Base-by-base conservation (phyloP, 2,797 vertebrate species). In the Galago senegalensis region DNA sequence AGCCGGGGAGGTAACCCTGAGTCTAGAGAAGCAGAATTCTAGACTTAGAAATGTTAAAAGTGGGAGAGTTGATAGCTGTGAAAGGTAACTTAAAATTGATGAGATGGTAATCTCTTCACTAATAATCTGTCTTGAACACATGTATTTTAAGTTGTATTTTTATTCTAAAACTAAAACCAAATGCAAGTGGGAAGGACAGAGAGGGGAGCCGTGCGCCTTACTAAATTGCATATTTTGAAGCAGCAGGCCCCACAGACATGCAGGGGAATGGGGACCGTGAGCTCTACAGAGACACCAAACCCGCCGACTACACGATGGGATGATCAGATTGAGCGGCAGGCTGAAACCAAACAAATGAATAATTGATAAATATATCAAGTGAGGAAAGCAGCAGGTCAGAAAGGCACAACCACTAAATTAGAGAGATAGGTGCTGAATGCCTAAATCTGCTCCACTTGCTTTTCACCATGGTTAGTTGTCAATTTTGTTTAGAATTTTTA, bases 341-440 rank as follows among this genome's bases (percentile, higher is more conserved):
- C 81, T 93, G 79, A 97, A 96, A 37, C 49, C 81, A 72, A 79
- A 65, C n/a, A 56, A 73, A 92, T 93, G 72, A 96, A 96, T 96
- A 93, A 97, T 53, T 97, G 91, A 97, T 94, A 65, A 63, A 29
- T 80, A 18, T 82, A 94, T 83, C 96, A 96, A 94, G 27, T 27
- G 60, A 94, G 16, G 70, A 82, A 95, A 93, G 46, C 75, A 79
- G 69, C n/a, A 27, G 89, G 60, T 94, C 95, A 96, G 69, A 89
- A 82, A 97, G 70, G 18, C 53, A 63, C 18, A 80, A 56, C 20
- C 83, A 77, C 75, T 63, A 56, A 79, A 69, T 79, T 70, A 81
- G 80, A 91, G 91, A 93, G 81, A 75, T 61, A 34, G 67, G 67
- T 87, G 11, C 76, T 37, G 17, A 85, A 63, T 63, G 77, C 46